Evolutionary conservation across 2,797 vertebrate genomes (phyloP), one percentile per base, ranked within the genome.

Genomic region (Anguilla marmorata): DNA sequence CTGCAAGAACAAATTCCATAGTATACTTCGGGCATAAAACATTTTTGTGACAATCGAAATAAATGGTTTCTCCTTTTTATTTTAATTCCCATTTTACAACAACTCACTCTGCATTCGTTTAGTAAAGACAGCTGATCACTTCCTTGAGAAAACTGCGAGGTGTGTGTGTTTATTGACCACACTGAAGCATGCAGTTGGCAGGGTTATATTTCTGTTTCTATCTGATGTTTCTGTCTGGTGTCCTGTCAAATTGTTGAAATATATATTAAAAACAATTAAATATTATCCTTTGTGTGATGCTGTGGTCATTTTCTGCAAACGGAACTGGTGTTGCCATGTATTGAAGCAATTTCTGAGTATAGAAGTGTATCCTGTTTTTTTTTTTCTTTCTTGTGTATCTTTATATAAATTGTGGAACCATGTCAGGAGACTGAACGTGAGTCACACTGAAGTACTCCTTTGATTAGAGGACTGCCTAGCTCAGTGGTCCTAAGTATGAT

Each of bases 121-220:
- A 19, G 45, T 82, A 9, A 50, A 82, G 41, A 50, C 33, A 33
- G 45, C 41, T 24, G 79, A 21, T 82, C 79, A 82, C 41, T 50
- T 48, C 79, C 79, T 82, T 7, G 24, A 82, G 33, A 45, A 80
- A 80, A 80, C 33, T 80, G 76, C 41, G 5, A 45, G 24, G 45
- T n/a, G 24, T 82, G 79, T 2, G 74, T 50, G 21, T 82, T 76
- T 76, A 41, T 33, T 76, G 74, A 11, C 30, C 24, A 11, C 74
- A 48, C 45, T 82, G 79, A 82, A 48, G 8, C 45, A 0, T 82
- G 79, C 21, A 50, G 79, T 48, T 50, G 30, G 72, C 30, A 79
- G 74, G 79, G 79, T 82, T n/a, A n/a, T n/a, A 69, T 82, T 82
- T 82, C 79, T 50, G 45, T 82, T 82, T 79, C 21, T n/a, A 82